Evolutionary conservation across 2,113 vertebrate species (phyloP).

Genomic region (Pseudolaguvia tuberculata): DNA sequence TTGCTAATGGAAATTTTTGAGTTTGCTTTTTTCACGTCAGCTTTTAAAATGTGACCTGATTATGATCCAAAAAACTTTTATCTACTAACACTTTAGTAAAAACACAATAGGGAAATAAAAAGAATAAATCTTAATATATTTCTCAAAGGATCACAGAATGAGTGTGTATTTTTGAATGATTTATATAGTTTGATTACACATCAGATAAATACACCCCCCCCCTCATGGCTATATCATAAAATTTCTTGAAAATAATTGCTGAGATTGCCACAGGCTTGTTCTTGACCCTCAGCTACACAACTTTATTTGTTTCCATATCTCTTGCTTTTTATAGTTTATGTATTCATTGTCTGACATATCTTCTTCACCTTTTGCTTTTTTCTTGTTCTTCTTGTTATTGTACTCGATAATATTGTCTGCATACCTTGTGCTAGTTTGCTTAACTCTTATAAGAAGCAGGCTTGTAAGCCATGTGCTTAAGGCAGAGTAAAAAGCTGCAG

Average conservation of each 20-base stretch:
- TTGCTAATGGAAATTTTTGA: conserved; percentile 26
- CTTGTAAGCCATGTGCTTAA: conserved; percentile 19
- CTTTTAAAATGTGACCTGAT: conserved; percentile 12
- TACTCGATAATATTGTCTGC: background rate
- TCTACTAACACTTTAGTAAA: conserved; percentile 1
- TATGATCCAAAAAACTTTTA: conserved; percentile 5
- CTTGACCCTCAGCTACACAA: background rate
- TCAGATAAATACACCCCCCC: background rate
- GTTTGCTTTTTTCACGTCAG: conserved; percentile 1
- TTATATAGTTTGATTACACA: conserved; percentile 8
- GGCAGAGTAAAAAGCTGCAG: conserved; percentile 35
- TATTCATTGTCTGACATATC: background rate
- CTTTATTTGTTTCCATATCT: conserved; percentile 5
- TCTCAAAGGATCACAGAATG: conserved; percentile 2
- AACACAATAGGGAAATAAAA: conserved; percentile 16
- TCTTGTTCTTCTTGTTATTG: background rate
- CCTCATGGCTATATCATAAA: background rate
- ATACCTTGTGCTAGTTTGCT: conserved; percentile 15
- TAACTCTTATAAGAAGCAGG: conserved; percentile 23
- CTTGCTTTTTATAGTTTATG: background rate
- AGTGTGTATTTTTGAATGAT: background rate
- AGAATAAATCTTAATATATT: conserved; percentile 10
- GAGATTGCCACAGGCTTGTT: background rate
- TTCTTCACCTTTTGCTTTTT: background rate
- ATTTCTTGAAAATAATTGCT: background rate